Evolutionary conservation across 2,113 vertebrate genomes (phyloP).

Genomic region (Nothoprocta pentlandii): DNA sequence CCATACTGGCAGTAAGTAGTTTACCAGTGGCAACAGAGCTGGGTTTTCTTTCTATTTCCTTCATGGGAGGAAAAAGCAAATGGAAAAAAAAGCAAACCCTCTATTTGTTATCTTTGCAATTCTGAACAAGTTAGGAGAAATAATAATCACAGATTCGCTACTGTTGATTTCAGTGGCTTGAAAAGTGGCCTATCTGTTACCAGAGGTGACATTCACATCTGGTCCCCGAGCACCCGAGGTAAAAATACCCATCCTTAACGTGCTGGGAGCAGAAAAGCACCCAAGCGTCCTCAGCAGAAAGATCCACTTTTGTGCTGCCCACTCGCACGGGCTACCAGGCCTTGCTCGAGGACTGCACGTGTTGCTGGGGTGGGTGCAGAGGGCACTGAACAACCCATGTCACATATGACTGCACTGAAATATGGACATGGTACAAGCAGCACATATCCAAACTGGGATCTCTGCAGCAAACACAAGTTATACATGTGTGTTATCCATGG

Average conservation of each 20-base stretch:
- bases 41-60: neutral
- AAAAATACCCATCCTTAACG: neutral
- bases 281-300: neutral
- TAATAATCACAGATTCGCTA: neutral
- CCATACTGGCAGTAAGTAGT: neutral
- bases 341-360: rapidly evolving
- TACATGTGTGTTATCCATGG: too few species aligned
- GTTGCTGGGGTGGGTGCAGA: neutral
- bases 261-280: neutral
- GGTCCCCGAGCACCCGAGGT: neutral
- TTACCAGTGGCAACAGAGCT: neutral
- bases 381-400: neutral
- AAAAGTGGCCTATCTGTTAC: neutral
- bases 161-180: neutral
- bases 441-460: neutral
- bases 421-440: neutral
- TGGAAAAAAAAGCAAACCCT: neutral
- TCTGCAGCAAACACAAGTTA: neutral
- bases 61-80: neutral
- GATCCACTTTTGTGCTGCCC: neutral
- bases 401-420: neutral
- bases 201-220: neutral
- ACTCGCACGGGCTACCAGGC: rapidly evolving
- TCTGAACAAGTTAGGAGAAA: neutral
- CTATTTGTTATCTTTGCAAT: neutral